Conservation (phyloP, 2,113 vertebrate genomes). For the Psammodynastes pulverulentus region DNA sequence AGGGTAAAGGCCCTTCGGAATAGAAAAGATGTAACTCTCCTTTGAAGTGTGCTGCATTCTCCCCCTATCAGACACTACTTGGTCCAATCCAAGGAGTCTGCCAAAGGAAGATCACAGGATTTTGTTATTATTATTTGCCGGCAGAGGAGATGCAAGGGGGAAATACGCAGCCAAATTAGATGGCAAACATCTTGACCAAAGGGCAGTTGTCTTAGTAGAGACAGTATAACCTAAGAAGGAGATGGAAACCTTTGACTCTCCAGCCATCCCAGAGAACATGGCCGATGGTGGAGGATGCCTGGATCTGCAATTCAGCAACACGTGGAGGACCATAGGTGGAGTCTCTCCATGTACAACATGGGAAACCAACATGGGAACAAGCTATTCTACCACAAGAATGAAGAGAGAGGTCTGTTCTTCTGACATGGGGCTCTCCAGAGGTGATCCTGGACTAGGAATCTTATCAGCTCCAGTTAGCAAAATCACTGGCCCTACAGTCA, state of each 20-base stretch:
- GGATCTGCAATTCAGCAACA: background rate
- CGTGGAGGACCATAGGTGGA: background rate
- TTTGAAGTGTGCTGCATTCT: constrained; percentile 49
- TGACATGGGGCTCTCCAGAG: background rate
- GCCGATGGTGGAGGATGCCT: background rate
- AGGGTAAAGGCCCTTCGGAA: constrained; percentile 1
- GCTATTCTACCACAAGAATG: background rate
- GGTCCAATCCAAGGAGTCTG: constrained; percentile 48
- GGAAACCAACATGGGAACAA: background rate
- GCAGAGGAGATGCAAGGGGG: background rate
- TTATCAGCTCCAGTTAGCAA: background rate
- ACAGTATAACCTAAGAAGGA: accelerated
- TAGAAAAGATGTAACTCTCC: constrained; percentile 20
- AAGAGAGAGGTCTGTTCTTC: background rate
- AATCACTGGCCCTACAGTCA: background rate
- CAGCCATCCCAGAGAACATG: background rate
- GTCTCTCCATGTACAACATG: background rate
- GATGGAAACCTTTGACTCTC: background rate
- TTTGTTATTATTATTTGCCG: constrained; percentile 1
- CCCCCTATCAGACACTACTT: constrained; percentile 38
- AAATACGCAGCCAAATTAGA: background rate
- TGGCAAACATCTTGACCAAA: background rate
- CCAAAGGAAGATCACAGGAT: constrained; percentile 12
- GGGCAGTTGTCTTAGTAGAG: background rate
- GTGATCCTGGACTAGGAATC: background rate